phyloP scores from a whole-genome alignment of 2,888 invertebrate species.

The Leucophenga maculata region DNA sequence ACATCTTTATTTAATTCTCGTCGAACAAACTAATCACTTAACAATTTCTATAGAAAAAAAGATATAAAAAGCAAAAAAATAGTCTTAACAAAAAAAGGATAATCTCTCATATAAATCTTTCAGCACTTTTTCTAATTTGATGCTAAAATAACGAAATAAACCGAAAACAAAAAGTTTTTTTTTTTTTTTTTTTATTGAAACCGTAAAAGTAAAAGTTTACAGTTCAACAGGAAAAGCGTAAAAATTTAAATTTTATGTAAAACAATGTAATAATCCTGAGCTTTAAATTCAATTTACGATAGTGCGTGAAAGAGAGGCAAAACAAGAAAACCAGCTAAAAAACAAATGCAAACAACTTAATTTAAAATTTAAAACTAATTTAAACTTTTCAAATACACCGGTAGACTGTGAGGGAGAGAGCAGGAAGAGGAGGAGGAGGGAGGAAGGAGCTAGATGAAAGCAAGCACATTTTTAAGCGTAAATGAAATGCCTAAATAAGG shows the following conservation, averaged over 20 bases:
- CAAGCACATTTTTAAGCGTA: conserved; percentile 4
- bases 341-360: conserved; percentile 23
- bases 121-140: conserved; percentile 20
- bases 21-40: too few species aligned
- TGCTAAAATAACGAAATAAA: conserved; percentile 7
- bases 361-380: conserved; percentile 40
- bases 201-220: conserved; percentile 12
- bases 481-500: conserved; percentile 19
- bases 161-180: neutral
- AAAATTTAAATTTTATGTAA: conserved; percentile 7
- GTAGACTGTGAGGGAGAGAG: neutral
- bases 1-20: neutral
- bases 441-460: neutral
- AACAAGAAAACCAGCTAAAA: neutral
- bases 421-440: neutral
- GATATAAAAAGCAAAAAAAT: neutral
- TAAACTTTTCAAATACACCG: conserved; percentile 41
- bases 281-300: conserved; percentile 30
- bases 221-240: conserved; percentile 3
- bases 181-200: neutral
- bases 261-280: conserved; percentile 24
- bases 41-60: neutral
- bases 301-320: conserved; percentile 26
- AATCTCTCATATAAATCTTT: neutral
- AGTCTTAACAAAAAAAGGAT: too few species aligned